phyloP scores from a whole-genome alignment of 2,797 vertebrate genomes.

The Miichthys miiuy region DNA sequence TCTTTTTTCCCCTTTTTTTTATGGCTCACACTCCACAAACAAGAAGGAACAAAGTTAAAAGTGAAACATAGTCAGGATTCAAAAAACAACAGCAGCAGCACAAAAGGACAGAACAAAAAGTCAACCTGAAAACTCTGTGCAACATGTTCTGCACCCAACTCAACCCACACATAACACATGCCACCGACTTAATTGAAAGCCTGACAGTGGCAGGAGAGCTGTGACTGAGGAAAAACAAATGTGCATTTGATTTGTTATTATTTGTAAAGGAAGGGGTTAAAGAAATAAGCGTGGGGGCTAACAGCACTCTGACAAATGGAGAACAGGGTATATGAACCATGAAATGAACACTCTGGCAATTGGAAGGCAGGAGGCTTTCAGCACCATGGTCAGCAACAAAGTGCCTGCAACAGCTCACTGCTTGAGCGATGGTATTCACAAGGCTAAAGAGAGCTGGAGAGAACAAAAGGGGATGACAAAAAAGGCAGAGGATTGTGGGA shows the following conservation, averaged over 20 bases:
- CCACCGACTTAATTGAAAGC: slow-evolving; percentile 76
- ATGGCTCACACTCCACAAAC: slow-evolving; percentile 36
- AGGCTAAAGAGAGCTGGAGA: slow-evolving; percentile 74
- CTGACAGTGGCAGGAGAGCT: slow-evolving; percentile 56
- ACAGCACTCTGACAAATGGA: slow-evolving; percentile 89
- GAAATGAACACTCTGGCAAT: slow-evolving; percentile 91
- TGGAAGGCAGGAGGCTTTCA: slow-evolving; percentile 88
- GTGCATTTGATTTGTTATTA: slow-evolving; percentile 87
- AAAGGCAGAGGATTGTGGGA: slow-evolving; percentile 48
- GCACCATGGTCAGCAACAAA: slow-evolving; percentile 89
- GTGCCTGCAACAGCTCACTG: slow-evolving; percentile 88
- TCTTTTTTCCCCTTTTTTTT: slow-evolving; percentile 7
- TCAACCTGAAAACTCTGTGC: slow-evolving; percentile 9
- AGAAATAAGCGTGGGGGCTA: slow-evolving; percentile 86
- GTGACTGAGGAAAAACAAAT: slow-evolving; percentile 82
- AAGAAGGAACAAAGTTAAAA: slow-evolving; percentile 18
- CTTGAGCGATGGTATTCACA: slow-evolving; percentile 87
- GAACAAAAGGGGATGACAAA: slow-evolving; percentile 68
- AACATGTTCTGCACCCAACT: slow-evolving; percentile 33
- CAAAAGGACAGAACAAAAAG: slow-evolving; percentile 28
- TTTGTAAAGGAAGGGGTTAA: slow-evolving; percentile 88
- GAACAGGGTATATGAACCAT: slow-evolving; percentile 89
- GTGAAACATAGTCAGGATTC: slow-evolving; percentile 32
- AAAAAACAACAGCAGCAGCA: slow-evolving; percentile 39
- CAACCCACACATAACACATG: slow-evolving; percentile 34